Conservation (phyloP, 2,113 vertebrate species). For the Sebastes fasciatus region DNA sequence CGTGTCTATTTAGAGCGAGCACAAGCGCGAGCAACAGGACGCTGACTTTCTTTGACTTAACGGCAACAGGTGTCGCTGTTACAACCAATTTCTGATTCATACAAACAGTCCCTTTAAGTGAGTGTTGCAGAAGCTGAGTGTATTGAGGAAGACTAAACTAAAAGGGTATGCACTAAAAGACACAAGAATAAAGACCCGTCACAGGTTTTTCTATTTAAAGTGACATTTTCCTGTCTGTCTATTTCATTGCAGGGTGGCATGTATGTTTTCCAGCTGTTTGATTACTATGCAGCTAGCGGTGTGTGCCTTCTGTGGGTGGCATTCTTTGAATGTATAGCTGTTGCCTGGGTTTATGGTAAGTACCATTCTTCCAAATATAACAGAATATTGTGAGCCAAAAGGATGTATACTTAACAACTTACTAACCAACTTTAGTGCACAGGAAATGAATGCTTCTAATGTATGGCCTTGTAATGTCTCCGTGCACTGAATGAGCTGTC, state of each 20-base stretch:
- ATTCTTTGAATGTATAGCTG: constrained; percentile 99
- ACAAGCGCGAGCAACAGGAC: no score
- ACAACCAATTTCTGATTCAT: no score
- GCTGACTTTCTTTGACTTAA: no score
- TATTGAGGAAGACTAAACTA: background rate
- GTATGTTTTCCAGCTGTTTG: constrained; percentile 99
- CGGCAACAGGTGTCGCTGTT: no score
- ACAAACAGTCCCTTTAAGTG: no score
- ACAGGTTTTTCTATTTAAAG: background rate
- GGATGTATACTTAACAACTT: background rate
- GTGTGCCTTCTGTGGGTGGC: constrained; percentile 99
- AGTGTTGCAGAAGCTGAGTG: no score
- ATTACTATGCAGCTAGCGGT: constrained; percentile 99
- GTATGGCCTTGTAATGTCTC: background rate
- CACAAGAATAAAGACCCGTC: background rate
- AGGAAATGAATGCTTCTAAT: background rate
- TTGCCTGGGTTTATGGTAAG: constrained; percentile 99
- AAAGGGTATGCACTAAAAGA: background rate
- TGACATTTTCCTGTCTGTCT: background rate
- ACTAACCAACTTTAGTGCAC: background rate
- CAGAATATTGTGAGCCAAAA: background rate
- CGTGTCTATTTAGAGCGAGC: no score
- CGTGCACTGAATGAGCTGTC: background rate
- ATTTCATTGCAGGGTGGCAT: constrained; percentile 92
- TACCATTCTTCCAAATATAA: constrained; percentile 27